Evolutionary conservation across 2,888 invertebrate genomes (phyloP).

Genomic region (Melanostoma mellinum): DNA sequence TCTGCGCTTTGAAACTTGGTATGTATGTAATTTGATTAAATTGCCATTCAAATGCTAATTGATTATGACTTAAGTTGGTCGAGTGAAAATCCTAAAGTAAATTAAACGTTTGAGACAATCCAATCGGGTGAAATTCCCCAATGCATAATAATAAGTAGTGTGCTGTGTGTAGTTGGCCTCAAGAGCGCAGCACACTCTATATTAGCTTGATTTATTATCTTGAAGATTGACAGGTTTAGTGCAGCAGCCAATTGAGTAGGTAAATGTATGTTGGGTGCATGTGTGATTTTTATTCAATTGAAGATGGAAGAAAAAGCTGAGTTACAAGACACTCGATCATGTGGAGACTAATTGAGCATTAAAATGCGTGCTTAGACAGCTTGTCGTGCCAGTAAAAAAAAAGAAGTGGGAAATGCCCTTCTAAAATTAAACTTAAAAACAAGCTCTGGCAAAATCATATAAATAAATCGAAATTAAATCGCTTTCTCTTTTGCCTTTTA

Average conservation of each 20-base stretch:
- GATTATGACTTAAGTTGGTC: constrained; percentile 65
- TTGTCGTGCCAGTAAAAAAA: not conserved
- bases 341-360: constrained; percentile 21
- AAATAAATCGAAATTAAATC: no score
- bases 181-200: constrained; percentile 8
- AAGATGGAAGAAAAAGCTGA: constrained; percentile 10
- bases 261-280: not conserved
- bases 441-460: not conserved
- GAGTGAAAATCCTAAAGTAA: constrained; percentile 33
- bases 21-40: constrained; percentile 51
- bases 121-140: constrained; percentile 55
- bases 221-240: constrained; percentile 31
- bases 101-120: constrained; percentile 60
- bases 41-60: constrained; percentile 55
- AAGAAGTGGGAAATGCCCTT: not conserved
- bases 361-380: not conserved
- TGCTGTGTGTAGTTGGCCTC: not conserved
- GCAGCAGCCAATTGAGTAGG: constrained; percentile 14
- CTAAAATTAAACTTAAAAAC: not conserved
- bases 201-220: constrained; percentile 1
- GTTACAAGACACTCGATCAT: constrained; percentile 23
- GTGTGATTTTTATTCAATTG: not conserved
- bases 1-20: not conserved
- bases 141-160: constrained; percentile 2
- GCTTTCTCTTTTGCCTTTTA: no score